These are phyloP conservation scores for Perizoma flavofasciatum DNA, from an alignment of 2,888 invertebrate genomes.

Conservation along the genomic window DNA sequence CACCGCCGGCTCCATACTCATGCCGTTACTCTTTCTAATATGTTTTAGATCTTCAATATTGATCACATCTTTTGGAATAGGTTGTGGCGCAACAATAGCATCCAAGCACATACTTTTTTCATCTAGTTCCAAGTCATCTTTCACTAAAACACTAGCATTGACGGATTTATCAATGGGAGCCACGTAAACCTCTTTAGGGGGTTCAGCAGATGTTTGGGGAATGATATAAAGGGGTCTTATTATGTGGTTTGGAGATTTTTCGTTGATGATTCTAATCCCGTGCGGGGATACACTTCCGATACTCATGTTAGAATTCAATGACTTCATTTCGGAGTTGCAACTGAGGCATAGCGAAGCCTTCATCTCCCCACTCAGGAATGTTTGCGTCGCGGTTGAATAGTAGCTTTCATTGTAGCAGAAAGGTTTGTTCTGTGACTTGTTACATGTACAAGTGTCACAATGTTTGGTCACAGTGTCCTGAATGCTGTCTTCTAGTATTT, in stretches of 20 bases:
- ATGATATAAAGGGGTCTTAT: constrained; percentile 64
- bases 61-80: constrained; percentile 40
- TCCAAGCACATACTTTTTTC: constrained; percentile 39
- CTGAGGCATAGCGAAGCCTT: constrained; percentile 83
- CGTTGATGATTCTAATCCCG: constrained; percentile 63
- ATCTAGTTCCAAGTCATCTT: constrained; percentile 50
- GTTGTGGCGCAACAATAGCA: constrained; percentile 35
- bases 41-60: constrained; percentile 55
- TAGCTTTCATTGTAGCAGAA: constrained; percentile 81
- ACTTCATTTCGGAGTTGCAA: constrained; percentile 84
- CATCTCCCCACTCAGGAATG: constrained; percentile 74
- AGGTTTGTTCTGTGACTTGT: constrained; percentile 79
- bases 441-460: constrained; percentile 92
- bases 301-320: constrained; percentile 69
- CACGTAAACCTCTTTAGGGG: constrained; percentile 42
- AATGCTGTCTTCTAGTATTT: constrained; percentile 94
- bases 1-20: constrained; percentile 76
- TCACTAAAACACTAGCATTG: constrained; percentile 51
- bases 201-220: constrained; percentile 53
- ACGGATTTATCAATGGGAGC: constrained; percentile 43
- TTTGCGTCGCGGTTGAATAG: constrained; percentile 87
- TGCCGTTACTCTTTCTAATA: constrained; percentile 54
- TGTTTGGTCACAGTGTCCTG: constrained; percentile 92
- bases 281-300: constrained; percentile 70
- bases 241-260: constrained; percentile 56